Percentiles rank a stretch among this genome's conserved stretches.
These are phyloP conservation scores for Ips nitidus DNA, from an alignment of 1,140 invertebrate genomes.

Conservation along the genomic window DNA sequence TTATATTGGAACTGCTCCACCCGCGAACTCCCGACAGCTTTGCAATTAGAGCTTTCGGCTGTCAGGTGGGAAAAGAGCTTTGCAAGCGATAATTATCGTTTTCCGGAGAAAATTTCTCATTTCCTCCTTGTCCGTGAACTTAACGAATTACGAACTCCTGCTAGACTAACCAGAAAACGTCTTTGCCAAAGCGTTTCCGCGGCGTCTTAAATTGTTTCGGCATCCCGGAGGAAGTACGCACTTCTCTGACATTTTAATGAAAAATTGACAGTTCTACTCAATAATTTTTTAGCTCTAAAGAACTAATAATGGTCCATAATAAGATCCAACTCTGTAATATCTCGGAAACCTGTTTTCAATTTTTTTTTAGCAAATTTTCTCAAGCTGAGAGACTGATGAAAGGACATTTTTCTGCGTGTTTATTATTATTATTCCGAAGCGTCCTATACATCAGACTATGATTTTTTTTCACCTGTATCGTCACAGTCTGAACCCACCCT, in stretches of 20 bases:
- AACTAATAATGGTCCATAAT: too few species aligned
- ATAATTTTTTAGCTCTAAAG: too few species aligned
- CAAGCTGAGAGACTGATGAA: too few species aligned
- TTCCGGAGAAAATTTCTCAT: constrained; percentile 31
- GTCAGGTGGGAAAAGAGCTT: constrained; percentile 39
- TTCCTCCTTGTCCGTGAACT: constrained; percentile 17
- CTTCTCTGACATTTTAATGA: constrained; percentile 14
- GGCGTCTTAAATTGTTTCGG: constrained; percentile 17
- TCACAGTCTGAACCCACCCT: too few species aligned
- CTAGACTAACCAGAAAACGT: constrained; percentile 31
- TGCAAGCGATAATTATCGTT: constrained; percentile 29
- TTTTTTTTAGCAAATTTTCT: too few species aligned
- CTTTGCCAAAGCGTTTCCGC: constrained; percentile 9
- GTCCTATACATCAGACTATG: too few species aligned
- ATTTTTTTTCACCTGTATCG: too few species aligned
- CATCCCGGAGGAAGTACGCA: background rate
- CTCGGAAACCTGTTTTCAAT: too few species aligned
- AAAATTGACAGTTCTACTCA: background rate
- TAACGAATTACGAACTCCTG: constrained; percentile 24
- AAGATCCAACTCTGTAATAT: too few species aligned
- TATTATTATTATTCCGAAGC: too few species aligned
- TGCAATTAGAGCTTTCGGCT: constrained; percentile 43
- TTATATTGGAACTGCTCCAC: constrained; percentile 43
- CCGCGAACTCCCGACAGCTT: constrained; percentile 27
- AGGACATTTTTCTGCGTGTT: too few species aligned